Percentiles rank a stretch among this genome's conserved stretches.
Evolutionary conservation across 2,888 invertebrate species (phyloP).

Genomic region (Heteropelma amictum): DNA sequence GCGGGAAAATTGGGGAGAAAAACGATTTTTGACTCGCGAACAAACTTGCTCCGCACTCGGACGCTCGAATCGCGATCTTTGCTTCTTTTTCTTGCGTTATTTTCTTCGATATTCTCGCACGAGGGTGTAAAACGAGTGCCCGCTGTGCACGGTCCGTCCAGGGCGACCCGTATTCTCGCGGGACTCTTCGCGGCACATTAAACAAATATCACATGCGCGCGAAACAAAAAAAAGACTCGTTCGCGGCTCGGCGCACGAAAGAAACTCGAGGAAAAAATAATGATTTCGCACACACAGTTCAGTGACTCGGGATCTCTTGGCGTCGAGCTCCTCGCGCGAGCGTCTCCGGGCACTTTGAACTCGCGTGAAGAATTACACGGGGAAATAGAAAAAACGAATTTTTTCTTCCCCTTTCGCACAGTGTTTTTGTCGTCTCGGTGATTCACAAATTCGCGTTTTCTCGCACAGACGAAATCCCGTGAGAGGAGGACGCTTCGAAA

Average conservation of each 20-base stretch:
- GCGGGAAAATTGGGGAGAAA: not conserved
- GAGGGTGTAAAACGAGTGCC: conserved; percentile 39
- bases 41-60: too few relatives aligned
- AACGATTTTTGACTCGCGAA: too few relatives aligned
- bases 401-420: too few relatives aligned
- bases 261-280: not conserved
- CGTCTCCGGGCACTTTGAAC: not conserved
- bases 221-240: conserved; percentile 3
- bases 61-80: not conserved
- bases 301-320: not conserved
- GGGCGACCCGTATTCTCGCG: conserved; percentile 36
- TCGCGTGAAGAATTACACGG: not conserved
- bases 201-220: conserved; percentile 34
- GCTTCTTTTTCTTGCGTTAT: not conserved
- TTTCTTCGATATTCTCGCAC: not conserved
- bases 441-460: too few relatives aligned
- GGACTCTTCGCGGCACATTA: not conserved
- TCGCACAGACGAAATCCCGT: too few relatives aligned
- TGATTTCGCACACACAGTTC: not conserved
- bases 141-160: conserved; percentile 56
- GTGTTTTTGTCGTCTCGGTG: too few relatives aligned
- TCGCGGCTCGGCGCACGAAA: too few relatives aligned
- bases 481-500: too few relatives aligned
- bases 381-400: too few relatives aligned
- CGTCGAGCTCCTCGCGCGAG: too few relatives aligned